Base-by-base conservation (phyloP, 2,797 vertebrate species). In the Chaunax sp. region DNA sequence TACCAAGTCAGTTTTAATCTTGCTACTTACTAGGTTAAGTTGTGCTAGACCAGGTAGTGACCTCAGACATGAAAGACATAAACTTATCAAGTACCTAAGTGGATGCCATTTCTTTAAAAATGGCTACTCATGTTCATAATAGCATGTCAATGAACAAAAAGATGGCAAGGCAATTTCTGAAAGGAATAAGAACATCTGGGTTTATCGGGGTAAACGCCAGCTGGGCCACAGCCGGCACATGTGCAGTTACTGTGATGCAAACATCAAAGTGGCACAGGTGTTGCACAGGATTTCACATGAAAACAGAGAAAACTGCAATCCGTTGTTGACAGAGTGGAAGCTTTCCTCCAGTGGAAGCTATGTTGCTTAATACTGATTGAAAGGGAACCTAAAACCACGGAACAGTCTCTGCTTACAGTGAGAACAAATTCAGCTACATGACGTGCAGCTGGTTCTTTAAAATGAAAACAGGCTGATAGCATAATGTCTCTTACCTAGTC, bases 151-250 rank as follows among this genome's bases (percentile, higher is more conserved):
- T 38, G 64, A 65, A 89, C 62, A 70, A 70, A 72, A 80, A 60
- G 63, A 25, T 72, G 71, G 62, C 67, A 88, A 89, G 88, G 87
- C 89, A 86, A 65, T 81, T 77, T 69, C 53, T 70, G 56, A 77
- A 69, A 57, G 58, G 61, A 58, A 50, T 76, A 28, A 16, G 56
- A 82, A 82, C 70, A 73, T 25, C 47, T 22, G 55, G 63, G 46
- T 75, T 61, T 20, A 52, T 72, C 45, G 67, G 59, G 35, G 46
- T 41, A 15, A 7, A 52, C 16, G 28, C 46, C 23, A 53, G 40
- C 63, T 53, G 53, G 49, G 20, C 6, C 35, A 53, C n/a, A 35
- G 54, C 33, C 59, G 57, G 26, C 59, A 9, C 3, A 16, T 25
- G 40, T 58, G 69, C 54, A 61, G 65, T 64, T 70, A 69, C 68